These are phyloP conservation scores for Mormyrops boulengeri DNA, from an alignment of 2,797 vertebrate genomes.

Conservation along the genomic window DNA sequence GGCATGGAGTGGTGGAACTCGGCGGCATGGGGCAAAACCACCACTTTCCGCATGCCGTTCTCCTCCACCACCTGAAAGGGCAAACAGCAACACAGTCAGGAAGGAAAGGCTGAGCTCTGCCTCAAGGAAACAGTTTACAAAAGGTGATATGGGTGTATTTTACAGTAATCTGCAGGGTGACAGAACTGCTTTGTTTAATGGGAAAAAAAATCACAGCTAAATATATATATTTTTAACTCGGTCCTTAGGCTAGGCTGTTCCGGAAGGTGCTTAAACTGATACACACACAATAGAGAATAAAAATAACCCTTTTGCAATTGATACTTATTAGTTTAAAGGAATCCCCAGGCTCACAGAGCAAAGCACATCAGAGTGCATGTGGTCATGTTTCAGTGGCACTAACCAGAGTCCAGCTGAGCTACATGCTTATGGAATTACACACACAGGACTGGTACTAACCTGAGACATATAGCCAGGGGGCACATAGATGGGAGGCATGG, in stretches of 20 bases:
- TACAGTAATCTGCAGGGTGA: not conserved
- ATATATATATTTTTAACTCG: not conserved
- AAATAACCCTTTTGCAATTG: not conserved
- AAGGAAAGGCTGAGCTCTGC: not conserved
- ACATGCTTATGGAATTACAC: not conserved
- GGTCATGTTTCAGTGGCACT: not conserved
- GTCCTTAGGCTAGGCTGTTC: not conserved
- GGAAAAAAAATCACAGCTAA: not conserved
- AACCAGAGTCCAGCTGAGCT: not conserved
- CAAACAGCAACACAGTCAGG: not conserved
- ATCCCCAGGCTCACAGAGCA: not conserved
- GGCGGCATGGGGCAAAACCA: slow-evolving; percentile 63
- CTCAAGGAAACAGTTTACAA: not conserved
- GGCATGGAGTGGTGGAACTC: slow-evolving; percentile 62
- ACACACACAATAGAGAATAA: not conserved
- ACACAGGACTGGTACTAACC: slow-evolving; percentile 31
- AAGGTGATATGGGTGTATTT: slow-evolving; percentile 1
- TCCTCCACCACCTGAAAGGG: slow-evolving; percentile 66
- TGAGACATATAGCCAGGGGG: slow-evolving; percentile 72
- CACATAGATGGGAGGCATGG: slow-evolving; percentile 68
- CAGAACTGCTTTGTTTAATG: not conserved
- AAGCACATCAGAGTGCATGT: not conserved
- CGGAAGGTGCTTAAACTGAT: not conserved
- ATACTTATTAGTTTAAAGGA: not conserved
- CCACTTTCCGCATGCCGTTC: slow-evolving; percentile 67